Conservation (phyloP, 1,140 invertebrate genomes). For the Formica selysi region DNA sequence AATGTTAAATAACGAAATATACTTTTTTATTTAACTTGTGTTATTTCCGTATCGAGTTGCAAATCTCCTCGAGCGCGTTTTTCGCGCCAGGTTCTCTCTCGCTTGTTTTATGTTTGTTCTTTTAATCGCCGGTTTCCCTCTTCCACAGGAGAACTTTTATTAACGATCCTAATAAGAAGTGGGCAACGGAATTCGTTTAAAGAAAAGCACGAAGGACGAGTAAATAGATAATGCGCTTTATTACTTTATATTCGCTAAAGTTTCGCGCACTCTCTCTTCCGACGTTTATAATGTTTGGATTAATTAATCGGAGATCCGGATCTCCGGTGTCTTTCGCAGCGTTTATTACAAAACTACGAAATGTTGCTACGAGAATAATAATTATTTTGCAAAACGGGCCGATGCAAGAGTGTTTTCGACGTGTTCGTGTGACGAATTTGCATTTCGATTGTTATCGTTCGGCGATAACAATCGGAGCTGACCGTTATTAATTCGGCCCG, state of each 20-base stretch:
- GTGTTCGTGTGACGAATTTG: slow-evolving; percentile 37
- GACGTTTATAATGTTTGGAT: slow-evolving; percentile 25
- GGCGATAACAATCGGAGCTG: slow-evolving; percentile 47
- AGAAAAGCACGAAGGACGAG: slow-evolving; percentile 8
- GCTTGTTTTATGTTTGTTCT: slow-evolving; percentile 26
- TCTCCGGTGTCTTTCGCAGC: not conserved
- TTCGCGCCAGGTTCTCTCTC: slow-evolving; percentile 21
- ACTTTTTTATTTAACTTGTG: slow-evolving; percentile 50
- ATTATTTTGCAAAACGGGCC: slow-evolving; percentile 41
- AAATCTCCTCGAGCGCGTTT: not conserved
- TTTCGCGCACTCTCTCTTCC: not conserved
- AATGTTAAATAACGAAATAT: slow-evolving; percentile 49
- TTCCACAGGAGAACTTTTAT: slow-evolving; percentile 34
- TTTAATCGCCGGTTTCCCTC: slow-evolving; percentile 30
- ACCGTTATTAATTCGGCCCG: slow-evolving; percentile 54
- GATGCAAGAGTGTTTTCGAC: slow-evolving; percentile 28
- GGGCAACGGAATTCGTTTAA: slow-evolving; percentile 41
- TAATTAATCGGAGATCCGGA: slow-evolving; percentile 31
- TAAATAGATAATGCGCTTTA: slow-evolving; percentile 44
- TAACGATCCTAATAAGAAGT: slow-evolving; percentile 24
- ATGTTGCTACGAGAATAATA: slow-evolving; percentile 25
- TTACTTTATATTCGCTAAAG: slow-evolving; percentile 14
- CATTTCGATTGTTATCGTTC: slow-evolving; percentile 55
- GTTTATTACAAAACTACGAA: not conserved
- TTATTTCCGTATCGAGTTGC: slow-evolving; percentile 35